Conservation (phyloP, 2,797 vertebrate genomes). For the Lemur catta region DNA sequence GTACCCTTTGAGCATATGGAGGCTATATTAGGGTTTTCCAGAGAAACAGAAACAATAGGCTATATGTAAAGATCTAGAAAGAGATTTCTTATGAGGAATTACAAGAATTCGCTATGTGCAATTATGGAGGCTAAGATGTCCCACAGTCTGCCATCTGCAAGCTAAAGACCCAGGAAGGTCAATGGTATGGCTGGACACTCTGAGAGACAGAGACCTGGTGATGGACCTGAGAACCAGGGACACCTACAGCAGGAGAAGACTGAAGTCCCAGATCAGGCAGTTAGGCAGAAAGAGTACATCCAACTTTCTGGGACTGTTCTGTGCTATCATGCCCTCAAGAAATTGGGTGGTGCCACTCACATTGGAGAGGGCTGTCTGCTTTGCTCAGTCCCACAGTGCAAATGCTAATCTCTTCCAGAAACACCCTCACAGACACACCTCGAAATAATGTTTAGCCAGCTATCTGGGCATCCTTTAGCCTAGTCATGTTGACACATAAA, state of each 20-base stretch:
- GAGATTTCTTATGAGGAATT: neutral
- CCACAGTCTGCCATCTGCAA: neutral
- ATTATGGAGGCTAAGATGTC: neutral
- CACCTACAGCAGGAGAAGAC: neutral
- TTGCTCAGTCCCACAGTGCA: neutral
- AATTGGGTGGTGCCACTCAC: no score
- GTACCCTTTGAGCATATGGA: neutral
- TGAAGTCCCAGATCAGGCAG: neutral
- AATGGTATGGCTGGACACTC: rapidly evolving
- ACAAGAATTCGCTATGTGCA: neutral
- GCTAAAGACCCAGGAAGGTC: neutral
- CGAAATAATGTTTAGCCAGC: neutral
- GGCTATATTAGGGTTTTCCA: neutral
- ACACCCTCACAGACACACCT: neutral
- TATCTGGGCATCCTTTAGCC: neutral
- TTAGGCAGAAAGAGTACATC: neutral
- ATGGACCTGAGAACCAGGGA: neutral
- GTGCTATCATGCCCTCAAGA: neutral
- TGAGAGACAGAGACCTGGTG: neutral
- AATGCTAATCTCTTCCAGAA: neutral
- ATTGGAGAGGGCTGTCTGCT: neutral
- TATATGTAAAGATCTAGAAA: neutral
- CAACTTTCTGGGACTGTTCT: neutral
- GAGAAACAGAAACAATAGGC: neutral
- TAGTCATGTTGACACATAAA: neutral